phyloP scores from a whole-genome alignment of 2,888 invertebrate species.

The Lottia scabra region DNA sequence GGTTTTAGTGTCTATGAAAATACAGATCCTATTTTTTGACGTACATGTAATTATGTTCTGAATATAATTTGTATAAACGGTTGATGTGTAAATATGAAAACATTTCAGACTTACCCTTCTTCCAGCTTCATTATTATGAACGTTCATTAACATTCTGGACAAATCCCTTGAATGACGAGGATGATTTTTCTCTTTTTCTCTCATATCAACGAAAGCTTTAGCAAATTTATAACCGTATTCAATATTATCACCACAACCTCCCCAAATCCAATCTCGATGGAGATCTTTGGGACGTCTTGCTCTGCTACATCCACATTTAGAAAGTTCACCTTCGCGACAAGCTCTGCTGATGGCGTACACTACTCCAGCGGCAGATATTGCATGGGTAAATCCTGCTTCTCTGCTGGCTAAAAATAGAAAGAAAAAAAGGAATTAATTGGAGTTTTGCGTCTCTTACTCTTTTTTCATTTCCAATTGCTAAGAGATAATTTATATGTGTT shows the following conservation, averaged over 20 bases:
- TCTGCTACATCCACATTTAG: constrained; percentile 90
- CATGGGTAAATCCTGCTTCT: constrained; percentile 74
- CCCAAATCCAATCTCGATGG: constrained; percentile 96
- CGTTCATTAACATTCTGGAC: constrained; percentile 91
- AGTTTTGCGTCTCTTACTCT: too few species aligned
- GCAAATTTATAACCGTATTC: constrained; percentile 89
- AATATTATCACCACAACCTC: constrained; percentile 96
- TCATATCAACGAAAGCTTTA: constrained; percentile 92
- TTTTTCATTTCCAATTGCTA: too few species aligned
- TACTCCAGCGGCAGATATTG: constrained; percentile 76
- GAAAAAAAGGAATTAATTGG: not conserved
- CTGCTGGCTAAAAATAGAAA: constrained; percentile 69
- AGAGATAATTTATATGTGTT: too few species aligned
- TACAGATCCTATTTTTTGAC: too few species aligned
- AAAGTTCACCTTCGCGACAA: constrained; percentile 89
- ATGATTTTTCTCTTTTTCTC: constrained; percentile 82
- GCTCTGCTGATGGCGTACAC: constrained; percentile 89
- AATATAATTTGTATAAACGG: too few species aligned
- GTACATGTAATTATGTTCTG: too few species aligned
- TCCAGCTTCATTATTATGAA: constrained; percentile 98
- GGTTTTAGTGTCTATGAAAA: too few species aligned
- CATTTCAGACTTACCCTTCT: constrained; percentile 83
- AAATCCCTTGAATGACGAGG: constrained; percentile 84
- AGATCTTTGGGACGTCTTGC: constrained; percentile 85
- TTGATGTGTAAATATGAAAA: not conserved